phyloP scores from a whole-genome alignment of 92 coral and sea anemone genomes.

The Pocillopora grandis region DNA sequence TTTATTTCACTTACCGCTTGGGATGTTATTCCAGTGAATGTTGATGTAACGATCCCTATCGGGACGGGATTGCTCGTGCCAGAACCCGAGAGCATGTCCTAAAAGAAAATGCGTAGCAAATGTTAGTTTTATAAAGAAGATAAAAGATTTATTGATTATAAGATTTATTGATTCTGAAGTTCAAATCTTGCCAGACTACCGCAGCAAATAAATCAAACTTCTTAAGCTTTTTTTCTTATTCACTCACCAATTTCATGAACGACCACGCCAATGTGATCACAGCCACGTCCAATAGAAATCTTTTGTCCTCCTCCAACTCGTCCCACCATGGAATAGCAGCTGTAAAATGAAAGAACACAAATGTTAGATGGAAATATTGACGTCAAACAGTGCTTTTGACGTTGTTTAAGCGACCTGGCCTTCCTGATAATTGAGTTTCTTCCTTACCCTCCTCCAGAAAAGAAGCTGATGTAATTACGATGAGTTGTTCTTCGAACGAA shows the following conservation, averaged over 20 bases:
- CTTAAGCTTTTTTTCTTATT: not conserved
- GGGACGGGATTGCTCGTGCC: conserved; percentile 51
- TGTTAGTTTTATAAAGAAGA: not conserved
- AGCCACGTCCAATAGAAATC: conserved; percentile 62
- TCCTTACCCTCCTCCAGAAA: conserved; percentile 71
- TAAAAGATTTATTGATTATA: too few relatives aligned
- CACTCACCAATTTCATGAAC: conserved; percentile 73
- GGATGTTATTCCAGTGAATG: conserved; percentile 38
- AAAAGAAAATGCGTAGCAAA: not conserved
- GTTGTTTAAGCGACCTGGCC: too few relatives aligned
- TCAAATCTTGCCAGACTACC: too few relatives aligned
- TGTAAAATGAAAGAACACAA: too few relatives aligned
- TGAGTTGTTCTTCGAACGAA: conserved; percentile 46
- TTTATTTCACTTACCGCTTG: not conserved
- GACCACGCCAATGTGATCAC: conserved; percentile 37
- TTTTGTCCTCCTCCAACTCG: conserved; percentile 57
- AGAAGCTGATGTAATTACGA: conserved; percentile 63
- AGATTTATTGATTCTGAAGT: too few relatives aligned
- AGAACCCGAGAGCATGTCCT: conserved; percentile 50
- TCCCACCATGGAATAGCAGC: conserved; percentile 73
- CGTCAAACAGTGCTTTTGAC: too few relatives aligned
- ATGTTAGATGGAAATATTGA: too few relatives aligned
- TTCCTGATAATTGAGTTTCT: too few relatives aligned
- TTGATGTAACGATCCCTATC: conserved; percentile 35
- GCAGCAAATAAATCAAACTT: too few relatives aligned